Conservation (phyloP, 2,113 vertebrate species). For the Oncorhynchus keta region DNA sequence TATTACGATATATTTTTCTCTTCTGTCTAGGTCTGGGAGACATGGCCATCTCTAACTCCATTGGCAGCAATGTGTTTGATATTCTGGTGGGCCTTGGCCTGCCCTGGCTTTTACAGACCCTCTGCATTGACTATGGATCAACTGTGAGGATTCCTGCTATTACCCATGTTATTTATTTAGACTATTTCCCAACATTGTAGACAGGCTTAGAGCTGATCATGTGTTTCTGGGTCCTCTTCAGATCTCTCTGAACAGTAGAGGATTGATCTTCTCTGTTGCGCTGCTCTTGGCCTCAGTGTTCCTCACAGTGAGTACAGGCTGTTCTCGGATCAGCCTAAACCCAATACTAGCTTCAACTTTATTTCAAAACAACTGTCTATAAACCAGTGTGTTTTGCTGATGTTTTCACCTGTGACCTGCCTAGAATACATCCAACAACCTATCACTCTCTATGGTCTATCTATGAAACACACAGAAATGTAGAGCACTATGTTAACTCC, state of each 20-base stretch:
- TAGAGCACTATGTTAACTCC: neutral
- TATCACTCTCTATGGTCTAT: too few species aligned
- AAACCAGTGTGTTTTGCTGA: neutral
- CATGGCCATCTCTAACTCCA: slow-evolving; percentile 96
- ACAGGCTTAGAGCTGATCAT: neutral
- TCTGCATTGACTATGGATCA: slow-evolving; percentile 91
- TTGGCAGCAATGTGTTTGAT: slow-evolving; percentile 94
- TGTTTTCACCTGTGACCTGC: neutral
- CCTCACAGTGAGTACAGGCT: slow-evolving; percentile 82
- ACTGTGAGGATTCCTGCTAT: slow-evolving; percentile 73
- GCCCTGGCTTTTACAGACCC: slow-evolving; percentile 88
- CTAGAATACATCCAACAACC: neutral
- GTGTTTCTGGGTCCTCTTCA: slow-evolving; percentile 64
- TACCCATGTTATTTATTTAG: too few species aligned
- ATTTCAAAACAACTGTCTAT: neutral
- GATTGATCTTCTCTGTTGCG: slow-evolving; percentile 91
- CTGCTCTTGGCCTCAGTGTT: slow-evolving; percentile 91
- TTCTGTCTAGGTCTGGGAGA: slow-evolving; percentile 85
- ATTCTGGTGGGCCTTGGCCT: slow-evolving; percentile 93
- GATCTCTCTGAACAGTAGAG: slow-evolving; percentile 91
- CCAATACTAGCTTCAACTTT: neutral
- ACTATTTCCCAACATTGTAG: neutral
- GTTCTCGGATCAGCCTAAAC: neutral
- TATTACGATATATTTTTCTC: neutral
- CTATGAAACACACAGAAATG: too few species aligned